These are phyloP conservation scores for Tridacna gigas DNA, from an alignment of 2,888 invertebrate species.

Conservation along the genomic window DNA sequence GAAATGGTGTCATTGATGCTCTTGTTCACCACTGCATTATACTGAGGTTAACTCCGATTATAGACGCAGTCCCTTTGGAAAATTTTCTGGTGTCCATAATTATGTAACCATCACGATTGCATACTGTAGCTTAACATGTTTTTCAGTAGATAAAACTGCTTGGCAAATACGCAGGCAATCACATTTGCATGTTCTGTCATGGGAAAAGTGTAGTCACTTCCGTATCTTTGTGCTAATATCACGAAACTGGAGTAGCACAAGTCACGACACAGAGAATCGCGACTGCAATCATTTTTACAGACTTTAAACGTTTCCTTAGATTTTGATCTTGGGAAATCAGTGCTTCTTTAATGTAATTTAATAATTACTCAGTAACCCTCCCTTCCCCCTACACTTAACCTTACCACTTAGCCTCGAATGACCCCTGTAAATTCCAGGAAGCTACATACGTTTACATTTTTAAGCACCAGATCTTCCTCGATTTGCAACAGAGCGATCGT, in stretches of 20 bases:
- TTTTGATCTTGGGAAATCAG: neutral
- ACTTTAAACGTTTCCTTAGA: neutral
- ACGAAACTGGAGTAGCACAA: neutral
- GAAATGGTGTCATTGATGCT: conserved; percentile 24
- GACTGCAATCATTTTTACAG: neutral
- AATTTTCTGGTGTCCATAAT: conserved; percentile 35
- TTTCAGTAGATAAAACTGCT: conserved; percentile 22
- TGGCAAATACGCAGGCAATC: conserved; percentile 9
- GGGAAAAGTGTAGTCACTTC: too few relatives aligned
- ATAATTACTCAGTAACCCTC: too few relatives aligned
- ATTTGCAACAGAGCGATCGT: too few relatives aligned
- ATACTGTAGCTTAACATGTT: conserved; percentile 25
- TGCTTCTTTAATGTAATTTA: too few relatives aligned
- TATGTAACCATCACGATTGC: conserved; percentile 19
- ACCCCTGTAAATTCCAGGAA: too few relatives aligned
- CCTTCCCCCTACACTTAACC: too few relatives aligned
- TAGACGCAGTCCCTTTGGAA: conserved; percentile 20
- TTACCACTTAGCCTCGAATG: too few relatives aligned
- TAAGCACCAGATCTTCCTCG: too few relatives aligned
- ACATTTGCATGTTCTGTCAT: neutral
- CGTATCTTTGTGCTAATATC: neutral
- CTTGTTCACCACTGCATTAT: conserved; percentile 16
- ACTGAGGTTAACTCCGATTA: conserved; percentile 23
- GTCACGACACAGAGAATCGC: neutral
- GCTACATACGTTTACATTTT: too few relatives aligned